Conservation (phyloP, 2,113 vertebrate species). For the Lophura nycthemera region DNA sequence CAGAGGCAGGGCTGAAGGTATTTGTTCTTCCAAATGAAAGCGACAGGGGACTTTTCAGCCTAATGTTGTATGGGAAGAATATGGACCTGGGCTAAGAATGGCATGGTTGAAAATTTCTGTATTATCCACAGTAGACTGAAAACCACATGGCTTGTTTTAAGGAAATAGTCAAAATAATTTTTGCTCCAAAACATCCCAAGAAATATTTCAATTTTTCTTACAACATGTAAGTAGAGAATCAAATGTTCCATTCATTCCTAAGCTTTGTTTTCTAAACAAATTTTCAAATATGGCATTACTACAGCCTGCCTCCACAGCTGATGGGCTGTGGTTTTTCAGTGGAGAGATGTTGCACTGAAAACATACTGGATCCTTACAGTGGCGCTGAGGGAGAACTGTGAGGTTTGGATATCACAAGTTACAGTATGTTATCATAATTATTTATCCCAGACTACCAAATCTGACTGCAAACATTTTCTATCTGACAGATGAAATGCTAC, state of each 20-base stretch:
- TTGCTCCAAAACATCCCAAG: neutral
- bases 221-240: neutral
- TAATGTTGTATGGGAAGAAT: neutral
- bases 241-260: neutral
- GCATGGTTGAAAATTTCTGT: neutral
- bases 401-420: neutral
- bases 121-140: neutral
- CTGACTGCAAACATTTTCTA: neutral
- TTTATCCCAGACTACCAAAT: neutral
- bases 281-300: neutral
- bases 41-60: neutral
- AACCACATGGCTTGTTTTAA: neutral
- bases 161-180: neutral
- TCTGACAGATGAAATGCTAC: neutral
- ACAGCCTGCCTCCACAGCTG: neutral
- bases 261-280: neutral
- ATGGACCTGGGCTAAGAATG: neutral
- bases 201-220: neutral
- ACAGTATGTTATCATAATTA: neutral
- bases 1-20: neutral
- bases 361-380: neutral
- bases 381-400: neutral
- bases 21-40: neutral
- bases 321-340: neutral
- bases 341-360: neutral